Evolutionary conservation across 1,140 invertebrate species (phyloP).

Genomic region (Eubasilissa regina): DNA sequence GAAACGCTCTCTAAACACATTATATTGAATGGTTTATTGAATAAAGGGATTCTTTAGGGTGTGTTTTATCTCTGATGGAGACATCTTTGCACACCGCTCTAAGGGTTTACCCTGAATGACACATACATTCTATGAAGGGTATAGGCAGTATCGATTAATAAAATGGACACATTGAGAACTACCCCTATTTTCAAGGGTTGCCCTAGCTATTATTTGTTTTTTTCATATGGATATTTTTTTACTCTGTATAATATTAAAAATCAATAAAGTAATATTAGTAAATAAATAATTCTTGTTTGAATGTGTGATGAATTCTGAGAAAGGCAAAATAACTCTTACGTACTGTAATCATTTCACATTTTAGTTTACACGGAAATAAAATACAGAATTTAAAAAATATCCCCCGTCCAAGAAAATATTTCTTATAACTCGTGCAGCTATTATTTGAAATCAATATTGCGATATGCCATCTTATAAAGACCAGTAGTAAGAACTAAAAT

Average conservation of each 20-base stretch:
- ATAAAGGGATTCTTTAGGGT: not conserved
- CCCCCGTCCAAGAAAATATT: slow-evolving; percentile 15
- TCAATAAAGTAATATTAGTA: too few relatives aligned
- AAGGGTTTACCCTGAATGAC: not conserved
- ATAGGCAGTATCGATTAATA: not conserved
- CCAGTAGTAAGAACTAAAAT: slow-evolving; percentile 21
- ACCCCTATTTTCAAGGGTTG: not conserved
- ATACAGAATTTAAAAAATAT: slow-evolving; percentile 41
- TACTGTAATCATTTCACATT: slow-evolving; percentile 41
- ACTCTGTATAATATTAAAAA: too few relatives aligned
- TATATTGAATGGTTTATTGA: too few relatives aligned
- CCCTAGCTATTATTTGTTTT: too few relatives aligned
- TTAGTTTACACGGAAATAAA: slow-evolving; percentile 47
- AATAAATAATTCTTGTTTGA: too few relatives aligned
- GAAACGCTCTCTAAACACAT: too few relatives aligned
- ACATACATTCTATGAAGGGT: not conserved
- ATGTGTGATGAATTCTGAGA: too few relatives aligned
- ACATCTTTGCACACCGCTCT: not conserved
- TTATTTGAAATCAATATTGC: not conserved
- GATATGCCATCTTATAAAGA: not conserved
- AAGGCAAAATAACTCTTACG: not conserved
- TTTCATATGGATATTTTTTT: too few relatives aligned
- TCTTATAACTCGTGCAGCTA: slow-evolving; percentile 4
- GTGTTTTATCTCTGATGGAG: slow-evolving; percentile 15
- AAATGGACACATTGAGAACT: not conserved